Base-by-base conservation (phyloP, 2,888 invertebrate species). In the Choreutis nemorana region DNA sequence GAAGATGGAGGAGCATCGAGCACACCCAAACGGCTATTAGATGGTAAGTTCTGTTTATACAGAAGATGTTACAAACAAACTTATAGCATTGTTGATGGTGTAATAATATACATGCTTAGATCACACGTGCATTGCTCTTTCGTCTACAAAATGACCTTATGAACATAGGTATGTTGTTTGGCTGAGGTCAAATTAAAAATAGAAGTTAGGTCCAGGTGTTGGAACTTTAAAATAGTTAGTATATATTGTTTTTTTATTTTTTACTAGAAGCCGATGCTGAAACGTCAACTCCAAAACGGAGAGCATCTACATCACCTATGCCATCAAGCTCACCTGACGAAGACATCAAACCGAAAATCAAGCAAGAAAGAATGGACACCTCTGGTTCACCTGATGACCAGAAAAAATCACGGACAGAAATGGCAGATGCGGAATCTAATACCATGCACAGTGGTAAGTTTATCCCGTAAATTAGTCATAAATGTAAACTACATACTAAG, bases 361-460 rank as follows among this genome's bases (percentile, higher is more conserved):
- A 87, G 58, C 85, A 86, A 50, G 87, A 87, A 49, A 80, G 83
- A 35, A 83, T 85, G 78, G 85, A 87, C 40, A 81, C 81, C n/a
- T 81, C 83, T 35, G 81, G 81, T 3, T 86, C 85, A 12, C 83
- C 84, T 25, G 86, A 86, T 45, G 82, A 82, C 40, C 79, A 83
- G 40, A 90, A 90, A 64, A 89, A 91, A 51, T 84, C 85, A 22
- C 84, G 91, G 57, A 90, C 89, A 30, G 91, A 90, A 68, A 85
- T 90, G 18, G 91, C 87, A 36, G 94, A 94, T 60, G 93, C 93
- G 26, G 93, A 93, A 65, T 91, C 92, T 16, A 94, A 94, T 61
- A 94, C 94, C 33, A 89, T 91, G 73, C 91, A 91, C 70, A 91
- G 92, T 77, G 94, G 94, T 94, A 67, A 89, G 89, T 80, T 18